phyloP scores from a whole-genome alignment of 2,888 invertebrate species.

The Leucania comma region DNA sequence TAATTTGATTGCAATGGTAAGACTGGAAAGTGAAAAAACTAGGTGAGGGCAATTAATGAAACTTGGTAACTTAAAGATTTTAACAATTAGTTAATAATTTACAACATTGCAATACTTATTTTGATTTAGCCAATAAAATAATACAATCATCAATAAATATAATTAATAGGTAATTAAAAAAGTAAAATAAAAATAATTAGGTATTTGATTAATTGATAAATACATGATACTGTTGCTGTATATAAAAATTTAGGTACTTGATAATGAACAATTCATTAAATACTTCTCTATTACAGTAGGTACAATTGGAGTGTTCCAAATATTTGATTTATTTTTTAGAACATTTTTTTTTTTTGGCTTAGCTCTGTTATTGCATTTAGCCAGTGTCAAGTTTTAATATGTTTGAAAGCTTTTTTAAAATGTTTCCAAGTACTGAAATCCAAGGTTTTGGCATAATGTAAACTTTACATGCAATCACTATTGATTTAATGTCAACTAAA shows the following conservation, averaged over 20 bases:
- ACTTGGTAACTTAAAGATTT: neutral
- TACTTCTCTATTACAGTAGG: neutral
- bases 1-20: neutral
- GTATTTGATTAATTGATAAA: neutral
- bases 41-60: neutral
- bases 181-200: neutral
- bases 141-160: neutral
- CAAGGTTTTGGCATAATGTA: conserved; percentile 37
- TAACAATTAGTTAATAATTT: neutral
- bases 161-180: neutral
- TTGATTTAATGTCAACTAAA: conserved; percentile 32
- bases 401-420: conserved; percentile 10
- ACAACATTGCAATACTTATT: neutral
- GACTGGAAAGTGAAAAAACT: neutral
- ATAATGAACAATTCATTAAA: conserved; percentile 13
- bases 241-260: neutral
- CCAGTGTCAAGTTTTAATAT: neutral
- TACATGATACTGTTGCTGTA: neutral
- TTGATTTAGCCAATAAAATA: neutral
- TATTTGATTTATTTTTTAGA: neutral
- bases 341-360: neutral
- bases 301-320: neutral
- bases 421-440: conserved; percentile 18
- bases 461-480: conserved; percentile 37
- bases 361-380: too few species aligned